Evolutionary conservation across 2,888 invertebrate genomes (phyloP), one percentile per base, ranked within the genome.

Genomic region (Hermaeophaga mercurialis): DNA sequence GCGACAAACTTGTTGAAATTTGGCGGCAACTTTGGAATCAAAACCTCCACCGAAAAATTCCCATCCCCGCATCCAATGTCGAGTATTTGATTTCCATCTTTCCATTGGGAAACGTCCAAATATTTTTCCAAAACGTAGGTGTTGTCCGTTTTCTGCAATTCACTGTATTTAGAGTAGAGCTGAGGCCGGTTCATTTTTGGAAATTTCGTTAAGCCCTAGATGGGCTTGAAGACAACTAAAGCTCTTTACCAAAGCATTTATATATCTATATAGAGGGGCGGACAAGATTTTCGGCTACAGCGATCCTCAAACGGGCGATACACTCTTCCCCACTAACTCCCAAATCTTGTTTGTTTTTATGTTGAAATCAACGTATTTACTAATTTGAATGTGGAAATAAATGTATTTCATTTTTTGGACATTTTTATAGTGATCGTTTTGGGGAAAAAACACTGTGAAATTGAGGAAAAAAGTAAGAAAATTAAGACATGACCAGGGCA

Each of bases 1-100:
- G 88, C 91, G 43, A 84, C 73, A 2, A 88, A 65, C 52, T 76
- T 75, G 1, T 73, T 74, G 47, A 81, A 82, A 24, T 48, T 46
- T 1, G 71, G 65, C 0, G 89, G 85, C 46, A 91, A 69, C 58
- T 81, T 78, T 0, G 85, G 85, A 59, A 85, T 77, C 54, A 92
- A 75, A 22, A 85, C 76, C n/a, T 85, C 82, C 50, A 82, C 80
- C 0, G 86, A 84, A 8, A 90, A 86, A 66, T 85, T 83, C 0
- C 90, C 90, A 28, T 88, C 86, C 0, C 90, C 91, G 59, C 87
- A 88, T 0, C 91, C 91, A 31, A 91, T 81, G 67, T 91, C 91
- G 54, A 88, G 67, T 28, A 86, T 73, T n/a, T 75, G 74, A 46
- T 82, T 82, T 0, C 79, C 80, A 66, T 49, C 54, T 22, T 50